A percentile compares a stretch with the other conserved stretches of the same genome.
Conservation (phyloP, 2,113 vertebrate genomes). For the Mus pahari region DNA sequence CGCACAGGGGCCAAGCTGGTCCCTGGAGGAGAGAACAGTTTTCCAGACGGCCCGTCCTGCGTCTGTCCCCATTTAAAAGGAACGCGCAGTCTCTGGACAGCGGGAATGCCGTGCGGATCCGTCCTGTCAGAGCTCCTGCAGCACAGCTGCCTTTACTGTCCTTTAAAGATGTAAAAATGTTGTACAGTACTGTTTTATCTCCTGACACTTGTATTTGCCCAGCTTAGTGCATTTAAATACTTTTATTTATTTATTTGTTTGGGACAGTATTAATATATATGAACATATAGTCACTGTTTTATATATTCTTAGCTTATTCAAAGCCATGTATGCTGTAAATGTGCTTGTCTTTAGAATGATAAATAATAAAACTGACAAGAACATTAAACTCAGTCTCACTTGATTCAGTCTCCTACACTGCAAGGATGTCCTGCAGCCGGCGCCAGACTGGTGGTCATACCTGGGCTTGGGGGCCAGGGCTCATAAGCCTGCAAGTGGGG, state of each 20-base stretch:
- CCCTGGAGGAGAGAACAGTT: constrained; percentile 61
- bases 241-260: constrained; percentile 92
- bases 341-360: constrained; percentile 89
- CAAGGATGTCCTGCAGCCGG: not conserved
- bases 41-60: constrained; percentile 71
- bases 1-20: constrained; percentile 34
- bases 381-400: constrained; percentile 34
- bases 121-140: constrained; percentile 83
- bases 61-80: constrained; percentile 55
- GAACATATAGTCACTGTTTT: constrained; percentile 89
- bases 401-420: not conserved
- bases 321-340: constrained; percentile 90
- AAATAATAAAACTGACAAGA: constrained; percentile 89
- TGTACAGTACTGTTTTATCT: constrained; percentile 86
- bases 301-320: constrained; percentile 87
- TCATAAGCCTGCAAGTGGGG: not conserved
- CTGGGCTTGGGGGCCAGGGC: too few species aligned
- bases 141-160: constrained; percentile 86
- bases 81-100: constrained; percentile 65
- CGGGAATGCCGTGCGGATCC: constrained; percentile 79
- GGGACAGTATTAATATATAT: constrained; percentile 89
- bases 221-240: constrained; percentile 87
- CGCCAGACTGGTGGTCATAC: not conserved
- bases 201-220: constrained; percentile 84
- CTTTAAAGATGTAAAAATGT: constrained; percentile 86